These are phyloP conservation scores for Choristoneura fumiferana DNA, from an alignment of 1,140 invertebrate species.

Conservation along the genomic window DNA sequence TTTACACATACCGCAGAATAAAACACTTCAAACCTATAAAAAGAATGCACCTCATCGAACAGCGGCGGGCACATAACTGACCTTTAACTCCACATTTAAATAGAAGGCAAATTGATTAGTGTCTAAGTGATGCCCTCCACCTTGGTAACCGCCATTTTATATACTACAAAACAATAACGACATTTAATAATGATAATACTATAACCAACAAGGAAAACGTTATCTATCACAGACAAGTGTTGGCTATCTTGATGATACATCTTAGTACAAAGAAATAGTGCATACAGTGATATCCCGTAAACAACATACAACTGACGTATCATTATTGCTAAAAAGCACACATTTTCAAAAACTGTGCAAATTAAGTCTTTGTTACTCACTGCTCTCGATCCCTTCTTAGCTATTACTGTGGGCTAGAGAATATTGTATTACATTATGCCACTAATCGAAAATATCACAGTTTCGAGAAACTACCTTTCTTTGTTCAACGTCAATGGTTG, in stretches of 20 bases:
- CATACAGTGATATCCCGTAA: neutral
- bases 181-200: neutral
- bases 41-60: constrained; percentile 14
- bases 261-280: constrained; percentile 1
- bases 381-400: constrained; percentile 53
- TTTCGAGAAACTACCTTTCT: no score
- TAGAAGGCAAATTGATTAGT: constrained; percentile 50
- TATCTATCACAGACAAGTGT: no score
- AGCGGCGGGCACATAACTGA: constrained; percentile 47
- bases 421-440: constrained; percentile 28
- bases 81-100: constrained; percentile 61
- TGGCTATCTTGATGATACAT: neutral
- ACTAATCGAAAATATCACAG: neutral
- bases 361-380: constrained; percentile 48
- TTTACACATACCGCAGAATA: constrained; percentile 10
- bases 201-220: constrained; percentile 5
- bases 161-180: constrained; percentile 70
- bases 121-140: constrained; percentile 75
- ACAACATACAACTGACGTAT: constrained; percentile 4
- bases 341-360: constrained; percentile 26
- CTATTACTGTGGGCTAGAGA: constrained; percentile 49
- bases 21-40: neutral
- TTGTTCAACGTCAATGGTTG: no score
- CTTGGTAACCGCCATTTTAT: constrained; percentile 73
- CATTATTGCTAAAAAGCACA: constrained; percentile 23